These are phyloP conservation scores for Augochlorella aurata DNA, from an alignment of 2,888 invertebrate genomes.

Conservation along the genomic window DNA sequence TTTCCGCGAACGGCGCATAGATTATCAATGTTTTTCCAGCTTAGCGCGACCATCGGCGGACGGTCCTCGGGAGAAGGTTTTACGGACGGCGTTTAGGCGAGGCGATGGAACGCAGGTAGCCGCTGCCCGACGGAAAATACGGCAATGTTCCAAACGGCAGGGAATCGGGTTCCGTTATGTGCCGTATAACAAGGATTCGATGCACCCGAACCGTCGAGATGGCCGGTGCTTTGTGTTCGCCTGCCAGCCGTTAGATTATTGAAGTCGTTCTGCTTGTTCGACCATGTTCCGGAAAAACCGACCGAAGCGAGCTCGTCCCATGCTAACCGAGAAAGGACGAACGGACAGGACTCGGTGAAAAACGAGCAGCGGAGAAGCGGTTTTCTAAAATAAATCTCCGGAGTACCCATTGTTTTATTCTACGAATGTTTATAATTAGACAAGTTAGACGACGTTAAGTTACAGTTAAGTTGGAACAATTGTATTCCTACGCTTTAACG, in stretches of 20 bases:
- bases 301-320: neutral
- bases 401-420: too few relatives aligned
- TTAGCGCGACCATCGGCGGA: neutral
- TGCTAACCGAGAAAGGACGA: too few relatives aligned
- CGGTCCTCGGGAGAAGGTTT: neutral
- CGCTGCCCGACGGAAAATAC: constrained; percentile 27
- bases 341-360: neutral
- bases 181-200: constrained; percentile 39
- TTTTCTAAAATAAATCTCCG: neutral
- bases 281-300: constrained; percentile 8
- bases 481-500: too few relatives aligned
- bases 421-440: too few relatives aligned
- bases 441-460: too few relatives aligned
- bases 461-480: too few relatives aligned
- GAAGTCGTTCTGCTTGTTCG: constrained; percentile 1
- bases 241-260: constrained; percentile 28
- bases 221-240: constrained; percentile 19
- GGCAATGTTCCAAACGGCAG: constrained; percentile 17
- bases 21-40: neutral
- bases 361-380: neutral
- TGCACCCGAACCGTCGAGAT: constrained; percentile 29
- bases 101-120: neutral
- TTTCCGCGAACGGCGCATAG: constrained; percentile 8
- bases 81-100: constrained; percentile 11
- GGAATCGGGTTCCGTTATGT: constrained; percentile 52